Conservation (phyloP, 2,888 invertebrate species). For the Tiliacea aurago region DNA sequence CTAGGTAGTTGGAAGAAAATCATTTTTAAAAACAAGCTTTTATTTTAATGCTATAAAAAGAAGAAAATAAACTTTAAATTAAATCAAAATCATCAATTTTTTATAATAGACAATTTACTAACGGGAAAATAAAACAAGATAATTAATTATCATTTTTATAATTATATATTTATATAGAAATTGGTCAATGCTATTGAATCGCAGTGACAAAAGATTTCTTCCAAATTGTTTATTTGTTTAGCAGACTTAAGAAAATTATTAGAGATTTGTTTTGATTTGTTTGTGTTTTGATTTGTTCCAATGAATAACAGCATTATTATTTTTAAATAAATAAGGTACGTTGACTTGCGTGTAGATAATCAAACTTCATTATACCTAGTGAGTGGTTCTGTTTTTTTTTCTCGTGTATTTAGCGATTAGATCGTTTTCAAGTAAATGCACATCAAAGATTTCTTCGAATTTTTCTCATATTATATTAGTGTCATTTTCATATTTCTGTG, state of each 20-base stretch:
- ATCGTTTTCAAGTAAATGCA: slow-evolving; percentile 6
- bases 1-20: too few species aligned
- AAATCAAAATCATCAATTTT: too few species aligned
- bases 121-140: too few species aligned
- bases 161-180: too few species aligned
- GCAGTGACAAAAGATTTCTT: not conserved
- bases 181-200: not conserved
- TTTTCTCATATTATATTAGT: not conserved
- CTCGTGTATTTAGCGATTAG: not conserved
- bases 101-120: too few species aligned
- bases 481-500: not conserved
- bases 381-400: not conserved
- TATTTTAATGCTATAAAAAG: too few species aligned
- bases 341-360: not conserved
- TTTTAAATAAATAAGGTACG: not conserved
- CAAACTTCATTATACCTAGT: not conserved
- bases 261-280: not conserved
- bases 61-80: too few species aligned
- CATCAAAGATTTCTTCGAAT: slow-evolving; percentile 5
- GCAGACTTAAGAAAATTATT: not conserved
- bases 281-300: too few species aligned
- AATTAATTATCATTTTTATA: too few species aligned
- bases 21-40: too few species aligned
- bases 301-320: too few species aligned
- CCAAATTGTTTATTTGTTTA: not conserved